A percentile compares a stretch with the other conserved stretches of the same genome.
These are phyloP conservation scores for Oncorhynchus clarkii DNA, from an alignment of 2,113 vertebrate genomes.

Conservation along the genomic window DNA sequence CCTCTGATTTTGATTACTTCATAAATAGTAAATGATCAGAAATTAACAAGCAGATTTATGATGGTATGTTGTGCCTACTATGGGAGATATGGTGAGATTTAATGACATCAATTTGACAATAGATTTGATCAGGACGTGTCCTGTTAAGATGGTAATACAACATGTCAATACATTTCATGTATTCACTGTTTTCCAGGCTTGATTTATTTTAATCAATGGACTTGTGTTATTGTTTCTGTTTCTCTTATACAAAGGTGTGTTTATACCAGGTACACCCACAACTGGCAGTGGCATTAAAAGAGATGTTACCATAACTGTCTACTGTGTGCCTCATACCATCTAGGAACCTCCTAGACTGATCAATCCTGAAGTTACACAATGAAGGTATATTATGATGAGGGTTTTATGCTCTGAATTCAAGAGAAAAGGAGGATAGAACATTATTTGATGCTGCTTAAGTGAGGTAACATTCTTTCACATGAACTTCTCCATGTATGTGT, in stretches of 20 bases:
- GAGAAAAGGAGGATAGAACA: neutral
- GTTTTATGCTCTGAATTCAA: neutral
- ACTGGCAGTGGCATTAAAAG: neutral
- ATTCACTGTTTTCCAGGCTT: slow-evolving; percentile 46
- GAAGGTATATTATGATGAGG: slow-evolving; percentile 46
- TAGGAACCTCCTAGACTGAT: neutral
- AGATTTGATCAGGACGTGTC: neutral
- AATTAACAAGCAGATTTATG: neutral
- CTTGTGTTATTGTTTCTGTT: neutral
- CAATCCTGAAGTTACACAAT: slow-evolving; percentile 33
- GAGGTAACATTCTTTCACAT: no score
- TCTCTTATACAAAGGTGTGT: neutral
- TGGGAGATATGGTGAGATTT: no score
- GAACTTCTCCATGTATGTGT: neutral
- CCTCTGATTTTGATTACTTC: slow-evolving; percentile 18
- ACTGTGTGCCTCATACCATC: neutral
- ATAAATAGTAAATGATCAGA: neutral
- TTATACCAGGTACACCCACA: neutral
- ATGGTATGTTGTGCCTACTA: no score
- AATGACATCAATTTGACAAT: neutral
- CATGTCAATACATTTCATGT: no score
- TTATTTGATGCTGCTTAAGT: neutral
- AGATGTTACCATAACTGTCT: neutral
- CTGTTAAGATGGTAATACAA: no score
- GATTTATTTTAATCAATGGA: neutral